phyloP scores from a whole-genome alignment of 1,140 invertebrate genomes.

The Zaprionus ornatus region DNA sequence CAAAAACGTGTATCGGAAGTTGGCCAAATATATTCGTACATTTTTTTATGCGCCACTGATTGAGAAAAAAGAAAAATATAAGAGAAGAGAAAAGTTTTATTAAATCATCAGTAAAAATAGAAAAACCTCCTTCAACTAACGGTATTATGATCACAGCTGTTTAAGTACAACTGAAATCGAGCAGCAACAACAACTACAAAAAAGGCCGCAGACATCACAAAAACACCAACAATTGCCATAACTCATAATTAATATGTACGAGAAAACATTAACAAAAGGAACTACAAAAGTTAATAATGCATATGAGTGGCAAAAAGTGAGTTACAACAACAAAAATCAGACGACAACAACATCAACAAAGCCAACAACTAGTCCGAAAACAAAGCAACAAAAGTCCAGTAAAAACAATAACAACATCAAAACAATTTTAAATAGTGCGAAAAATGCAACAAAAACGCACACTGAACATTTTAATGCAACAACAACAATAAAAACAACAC shows the following conservation, averaged over 20 bases:
- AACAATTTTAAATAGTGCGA: constrained; percentile 39
- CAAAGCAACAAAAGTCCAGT: constrained; percentile 38
- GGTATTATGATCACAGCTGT: constrained; percentile 68
- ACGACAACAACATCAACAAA: constrained; percentile 37
- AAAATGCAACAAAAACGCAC: constrained; percentile 52
- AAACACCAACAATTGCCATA: constrained; percentile 38
- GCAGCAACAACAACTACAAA: constrained; percentile 12
- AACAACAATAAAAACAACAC: constrained; percentile 9
- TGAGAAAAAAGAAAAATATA: constrained; percentile 38
- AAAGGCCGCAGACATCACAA: constrained; percentile 49
- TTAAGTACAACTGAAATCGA: constrained; percentile 41
- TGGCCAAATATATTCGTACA: constrained; percentile 35
- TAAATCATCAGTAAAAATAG: constrained; percentile 80
- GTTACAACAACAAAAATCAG: constrained; percentile 67
- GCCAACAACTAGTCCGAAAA: constrained; percentile 14
- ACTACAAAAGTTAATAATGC: constrained; percentile 79
- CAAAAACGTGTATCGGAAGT: constrained; percentile 42
- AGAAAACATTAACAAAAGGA: constrained; percentile 75
- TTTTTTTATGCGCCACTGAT: constrained; percentile 57
- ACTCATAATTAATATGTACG: constrained; percentile 75
- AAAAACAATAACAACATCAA: constrained; percentile 38
- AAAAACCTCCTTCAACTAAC: constrained; percentile 52
- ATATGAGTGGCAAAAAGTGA: constrained; percentile 82
- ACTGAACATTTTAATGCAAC: constrained; percentile 25
- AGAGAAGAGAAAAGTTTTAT: constrained; percentile 47